Percentiles rank a stretch among this genome's conserved stretches.
These are phyloP conservation scores for Vulpes lagopus DNA, from an alignment of 2,113 vertebrate species.

Conservation along the genomic window DNA sequence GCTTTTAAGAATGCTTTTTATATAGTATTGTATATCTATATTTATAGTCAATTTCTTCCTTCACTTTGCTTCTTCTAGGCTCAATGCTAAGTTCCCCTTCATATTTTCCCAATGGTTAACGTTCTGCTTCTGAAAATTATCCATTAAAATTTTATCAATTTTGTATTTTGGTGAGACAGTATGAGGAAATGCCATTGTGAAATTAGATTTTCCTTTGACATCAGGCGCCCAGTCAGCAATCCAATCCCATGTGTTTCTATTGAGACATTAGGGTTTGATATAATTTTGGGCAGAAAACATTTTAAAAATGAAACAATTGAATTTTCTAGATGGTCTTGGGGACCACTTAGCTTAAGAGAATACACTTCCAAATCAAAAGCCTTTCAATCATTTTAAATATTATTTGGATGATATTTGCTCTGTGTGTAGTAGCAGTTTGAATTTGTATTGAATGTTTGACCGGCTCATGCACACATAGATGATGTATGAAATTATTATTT, in stretches of 20 bases:
- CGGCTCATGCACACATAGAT: conserved; percentile 90
- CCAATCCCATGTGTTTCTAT: conserved; percentile 98
- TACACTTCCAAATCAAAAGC: conserved; percentile 99
- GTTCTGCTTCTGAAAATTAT: conserved; percentile 94
- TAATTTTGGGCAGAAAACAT: conserved; percentile 98
- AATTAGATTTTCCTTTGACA: conserved; percentile 99
- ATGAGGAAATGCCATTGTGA: conserved; percentile 97
- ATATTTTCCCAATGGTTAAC: conserved; percentile 87
- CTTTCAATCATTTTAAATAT: conserved; percentile 99
- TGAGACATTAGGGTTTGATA: conserved; percentile 99
- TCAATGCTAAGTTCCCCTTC: conserved; percentile 82
- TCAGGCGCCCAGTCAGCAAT: conserved; percentile 97
- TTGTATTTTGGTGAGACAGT: conserved; percentile 94
- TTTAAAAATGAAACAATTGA: conserved; percentile 98
- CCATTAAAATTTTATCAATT: conserved; percentile 99
- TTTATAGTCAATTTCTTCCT: conserved; percentile 73
- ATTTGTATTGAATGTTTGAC: conserved; percentile 95
- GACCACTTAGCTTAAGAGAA: conserved; percentile 99
- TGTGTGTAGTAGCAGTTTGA: conserved; percentile 92
- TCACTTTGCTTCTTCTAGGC: conserved; percentile 56
- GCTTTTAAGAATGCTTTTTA: conserved; percentile 72
- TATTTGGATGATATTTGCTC: conserved; percentile 95
- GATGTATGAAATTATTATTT: conserved; percentile 96
- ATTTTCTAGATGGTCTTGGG: conserved; percentile 98
- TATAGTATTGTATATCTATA: conserved; percentile 71